Conservation (phyloP, 2,113 vertebrate species). For the Muntiacus muntjak region DNA sequence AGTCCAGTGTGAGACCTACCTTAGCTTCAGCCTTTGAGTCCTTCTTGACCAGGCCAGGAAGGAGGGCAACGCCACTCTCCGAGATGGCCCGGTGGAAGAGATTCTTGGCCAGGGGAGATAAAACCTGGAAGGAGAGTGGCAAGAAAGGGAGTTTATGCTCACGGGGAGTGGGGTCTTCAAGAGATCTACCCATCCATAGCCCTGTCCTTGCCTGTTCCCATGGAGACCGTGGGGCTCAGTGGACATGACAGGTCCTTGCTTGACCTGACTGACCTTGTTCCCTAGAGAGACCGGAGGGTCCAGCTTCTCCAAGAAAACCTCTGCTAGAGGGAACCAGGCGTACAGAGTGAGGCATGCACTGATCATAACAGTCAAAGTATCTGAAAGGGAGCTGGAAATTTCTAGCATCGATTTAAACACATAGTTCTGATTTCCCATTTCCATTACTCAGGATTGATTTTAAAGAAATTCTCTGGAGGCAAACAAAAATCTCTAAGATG, state of each 20-base stretch:
- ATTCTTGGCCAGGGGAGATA: constrained; percentile 81
- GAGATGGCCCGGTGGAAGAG: constrained; percentile 86
- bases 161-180: not conserved
- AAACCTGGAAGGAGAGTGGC: constrained; percentile 65
- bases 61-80: constrained; percentile 79
- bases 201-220: not conserved
- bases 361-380: fast-evolving
- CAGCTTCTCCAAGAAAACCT: not conserved
- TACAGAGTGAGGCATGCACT: not conserved
- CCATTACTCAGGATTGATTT: not conserved
- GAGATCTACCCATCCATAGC: not conserved
- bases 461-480: not conserved
- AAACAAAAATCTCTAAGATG: not conserved
- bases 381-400: not conserved
- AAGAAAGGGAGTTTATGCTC: not conserved
- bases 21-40: not conserved
- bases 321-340: not conserved
- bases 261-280: not conserved
- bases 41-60: not conserved
- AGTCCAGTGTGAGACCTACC: not conserved
- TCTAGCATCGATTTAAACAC: not conserved
- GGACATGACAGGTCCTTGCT: not conserved
- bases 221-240: not conserved
- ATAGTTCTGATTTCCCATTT: not conserved
- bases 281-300: not conserved